Evolutionary conservation across 2,888 invertebrate genomes (phyloP).

Genomic region (Dolichomitus sp.): DNA sequence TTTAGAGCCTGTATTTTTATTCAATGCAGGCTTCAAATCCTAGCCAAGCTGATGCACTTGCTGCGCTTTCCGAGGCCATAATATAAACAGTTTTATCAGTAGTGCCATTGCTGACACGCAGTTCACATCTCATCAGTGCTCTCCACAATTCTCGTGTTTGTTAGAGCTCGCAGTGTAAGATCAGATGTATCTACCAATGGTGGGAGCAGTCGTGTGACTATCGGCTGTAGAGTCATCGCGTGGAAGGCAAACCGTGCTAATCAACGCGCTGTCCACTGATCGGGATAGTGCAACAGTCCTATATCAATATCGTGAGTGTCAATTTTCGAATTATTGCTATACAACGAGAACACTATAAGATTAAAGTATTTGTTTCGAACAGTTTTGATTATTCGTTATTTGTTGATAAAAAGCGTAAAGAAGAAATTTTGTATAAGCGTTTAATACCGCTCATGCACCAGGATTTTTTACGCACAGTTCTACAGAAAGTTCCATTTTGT

Average conservation of each 20-base stretch:
- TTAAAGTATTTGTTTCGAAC: too few relatives aligned
- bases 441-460: too few relatives aligned
- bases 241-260: background rate
- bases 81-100: background rate
- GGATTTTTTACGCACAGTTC: too few relatives aligned
- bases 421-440: too few relatives aligned
- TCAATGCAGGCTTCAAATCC: background rate
- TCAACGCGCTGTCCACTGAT: constrained; percentile 2
- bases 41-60: background rate
- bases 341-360: background rate
- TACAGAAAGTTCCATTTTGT: too few relatives aligned
- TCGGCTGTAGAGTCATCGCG: background rate
- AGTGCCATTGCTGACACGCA: constrained; percentile 5
- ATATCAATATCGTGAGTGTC: background rate
- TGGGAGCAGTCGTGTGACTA: constrained; percentile 10
- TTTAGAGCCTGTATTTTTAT: background rate
- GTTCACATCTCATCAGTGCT: constrained; percentile 10
- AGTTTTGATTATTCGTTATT: too few relatives aligned
- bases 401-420: too few relatives aligned
- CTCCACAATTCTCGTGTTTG: background rate
- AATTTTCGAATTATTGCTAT: background rate
- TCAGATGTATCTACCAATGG: background rate
- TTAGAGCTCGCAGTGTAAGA: background rate
- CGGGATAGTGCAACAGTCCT: background rate
- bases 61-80: background rate